These are phyloP conservation scores for Oryctes rhinoceros DNA, from an alignment of 1,140 invertebrate species.

Conservation along the genomic window DNA sequence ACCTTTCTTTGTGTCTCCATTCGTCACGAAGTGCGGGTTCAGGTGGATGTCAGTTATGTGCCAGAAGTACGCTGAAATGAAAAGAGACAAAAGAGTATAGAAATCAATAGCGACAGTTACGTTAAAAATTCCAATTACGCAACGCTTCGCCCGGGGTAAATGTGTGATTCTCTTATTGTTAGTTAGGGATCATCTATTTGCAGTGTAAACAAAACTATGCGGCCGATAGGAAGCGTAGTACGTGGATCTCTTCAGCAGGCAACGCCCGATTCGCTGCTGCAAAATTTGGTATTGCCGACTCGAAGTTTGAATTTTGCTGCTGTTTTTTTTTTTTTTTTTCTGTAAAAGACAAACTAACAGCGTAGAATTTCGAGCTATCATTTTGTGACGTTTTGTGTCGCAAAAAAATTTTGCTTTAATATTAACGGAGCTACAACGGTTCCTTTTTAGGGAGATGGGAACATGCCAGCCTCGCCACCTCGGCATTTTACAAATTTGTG, in stretches of 20 bases:
- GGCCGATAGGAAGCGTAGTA: not conserved
- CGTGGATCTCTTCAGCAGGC: not conserved
- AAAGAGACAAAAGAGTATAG: not conserved
- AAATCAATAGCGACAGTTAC: not conserved
- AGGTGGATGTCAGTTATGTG: slow-evolving; percentile 5
- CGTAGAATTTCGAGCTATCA: too few species aligned
- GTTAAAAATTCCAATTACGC: slow-evolving; percentile 7
- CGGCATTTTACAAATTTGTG: too few species aligned
- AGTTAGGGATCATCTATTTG: not conserved
- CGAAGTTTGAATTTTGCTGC: not conserved
- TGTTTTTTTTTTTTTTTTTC: not conserved
- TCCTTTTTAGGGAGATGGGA: too few species aligned
- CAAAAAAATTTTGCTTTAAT: too few species aligned
- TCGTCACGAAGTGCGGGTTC: slow-evolving; percentile 7
- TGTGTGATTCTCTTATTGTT: not conserved
- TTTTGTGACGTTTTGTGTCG: too few species aligned
- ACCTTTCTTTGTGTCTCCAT: not conserved
- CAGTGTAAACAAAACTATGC: not conserved
- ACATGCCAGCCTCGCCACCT: too few species aligned
- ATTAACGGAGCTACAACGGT: too few species aligned
- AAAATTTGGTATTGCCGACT: not conserved
- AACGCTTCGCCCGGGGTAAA: not conserved
- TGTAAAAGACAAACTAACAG: not conserved
- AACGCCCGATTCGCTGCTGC: not conserved
- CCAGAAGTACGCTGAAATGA: slow-evolving; percentile 9